These are phyloP conservation scores for Trichacis sp. DNA, from an alignment of 2,888 invertebrate species.

Conservation along the genomic window DNA sequence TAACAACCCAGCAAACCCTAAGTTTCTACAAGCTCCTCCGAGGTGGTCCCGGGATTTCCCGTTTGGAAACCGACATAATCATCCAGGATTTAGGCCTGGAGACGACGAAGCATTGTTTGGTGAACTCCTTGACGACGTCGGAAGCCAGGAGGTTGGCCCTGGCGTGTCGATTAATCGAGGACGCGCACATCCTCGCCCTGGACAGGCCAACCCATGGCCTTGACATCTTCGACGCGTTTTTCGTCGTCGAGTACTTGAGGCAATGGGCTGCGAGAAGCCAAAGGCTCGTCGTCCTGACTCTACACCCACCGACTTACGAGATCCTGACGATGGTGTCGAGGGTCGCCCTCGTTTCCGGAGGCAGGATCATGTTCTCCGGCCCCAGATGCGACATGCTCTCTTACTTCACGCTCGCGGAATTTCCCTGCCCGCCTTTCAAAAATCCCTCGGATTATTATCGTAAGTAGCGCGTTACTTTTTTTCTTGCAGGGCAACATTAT, in stretches of 20 bases:
- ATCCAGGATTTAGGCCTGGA: constrained; percentile 93
- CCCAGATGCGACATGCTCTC: constrained; percentile 89
- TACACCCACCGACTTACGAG: constrained; percentile 95
- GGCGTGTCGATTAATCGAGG: constrained; percentile 88
- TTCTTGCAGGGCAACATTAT: no score
- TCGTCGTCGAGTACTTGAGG: constrained; percentile 91
- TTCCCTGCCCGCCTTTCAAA: constrained; percentile 95
- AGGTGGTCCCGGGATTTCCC: constrained; percentile 74
- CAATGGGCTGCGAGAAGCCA: constrained; percentile 85
- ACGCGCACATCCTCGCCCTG: constrained; percentile 86
- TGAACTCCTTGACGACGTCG: constrained; percentile 87
- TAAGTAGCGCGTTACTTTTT: constrained; percentile 71
- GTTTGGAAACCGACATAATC: constrained; percentile 80
- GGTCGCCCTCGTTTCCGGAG: constrained; percentile 88
- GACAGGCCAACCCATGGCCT: constrained; percentile 90
- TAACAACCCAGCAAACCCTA: constrained; percentile 92
- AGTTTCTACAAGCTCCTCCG: constrained; percentile 84
- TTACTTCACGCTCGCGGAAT: constrained; percentile 88
- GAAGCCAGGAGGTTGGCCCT: constrained; percentile 89
- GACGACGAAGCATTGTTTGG: constrained; percentile 88
- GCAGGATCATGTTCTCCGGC: constrained; percentile 92
- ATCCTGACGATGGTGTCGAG: constrained; percentile 93
- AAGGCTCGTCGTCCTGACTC: constrained; percentile 88
- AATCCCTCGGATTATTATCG: constrained; percentile 97
- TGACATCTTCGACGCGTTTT: constrained; percentile 97